These are phyloP conservation scores for Pogonomyrmex barbatus DNA, from an alignment of 1,140 invertebrate species.

Conservation along the genomic window DNA sequence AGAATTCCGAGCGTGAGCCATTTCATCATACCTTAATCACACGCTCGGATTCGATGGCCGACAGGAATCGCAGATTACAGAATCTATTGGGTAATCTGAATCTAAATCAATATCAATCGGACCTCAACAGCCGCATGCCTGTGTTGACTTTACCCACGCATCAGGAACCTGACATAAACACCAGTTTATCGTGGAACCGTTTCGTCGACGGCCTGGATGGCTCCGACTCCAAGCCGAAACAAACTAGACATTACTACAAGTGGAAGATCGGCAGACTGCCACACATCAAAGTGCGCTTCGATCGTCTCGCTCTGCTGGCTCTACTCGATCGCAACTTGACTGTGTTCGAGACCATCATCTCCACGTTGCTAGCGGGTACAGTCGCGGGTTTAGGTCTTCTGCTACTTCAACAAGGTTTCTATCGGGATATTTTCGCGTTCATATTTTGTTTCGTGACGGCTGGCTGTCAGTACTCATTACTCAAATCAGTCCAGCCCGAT, in stretches of 20 bases:
- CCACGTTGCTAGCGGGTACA: conserved; percentile 93
- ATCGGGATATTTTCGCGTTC: conserved; percentile 96
- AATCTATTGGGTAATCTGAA: conserved; percentile 79
- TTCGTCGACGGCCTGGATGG: conserved; percentile 82
- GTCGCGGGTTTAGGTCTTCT: conserved; percentile 95
- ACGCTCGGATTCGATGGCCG: conserved; percentile 72
- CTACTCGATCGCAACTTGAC: conserved; percentile 97
- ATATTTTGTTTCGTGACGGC: conserved; percentile 99
- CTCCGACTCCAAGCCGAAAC: conserved; percentile 79
- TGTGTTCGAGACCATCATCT: conserved; percentile 93
- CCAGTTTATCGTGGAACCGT: conserved; percentile 82
- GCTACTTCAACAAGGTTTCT: conserved; percentile 94
- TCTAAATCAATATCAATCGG: conserved; percentile 68
- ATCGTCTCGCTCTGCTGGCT: conserved; percentile 96
- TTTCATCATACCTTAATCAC: conserved; percentile 67
- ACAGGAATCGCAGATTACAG: conserved; percentile 77
- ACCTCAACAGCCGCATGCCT: conserved; percentile 75
- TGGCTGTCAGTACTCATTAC: conserved; percentile 97
- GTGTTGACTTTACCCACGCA: conserved; percentile 76
- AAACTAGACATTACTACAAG: conserved; percentile 94
- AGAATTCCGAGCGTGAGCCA: conserved; percentile 72
- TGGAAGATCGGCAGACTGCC: conserved; percentile 91
- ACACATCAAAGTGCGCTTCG: conserved; percentile 93
- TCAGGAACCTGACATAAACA: conserved; percentile 77
- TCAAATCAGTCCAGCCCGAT: conserved; percentile 99